Evolutionary conservation across 2,888 invertebrate species (phyloP).

Genomic region (Ochropacha duplaris): DNA sequence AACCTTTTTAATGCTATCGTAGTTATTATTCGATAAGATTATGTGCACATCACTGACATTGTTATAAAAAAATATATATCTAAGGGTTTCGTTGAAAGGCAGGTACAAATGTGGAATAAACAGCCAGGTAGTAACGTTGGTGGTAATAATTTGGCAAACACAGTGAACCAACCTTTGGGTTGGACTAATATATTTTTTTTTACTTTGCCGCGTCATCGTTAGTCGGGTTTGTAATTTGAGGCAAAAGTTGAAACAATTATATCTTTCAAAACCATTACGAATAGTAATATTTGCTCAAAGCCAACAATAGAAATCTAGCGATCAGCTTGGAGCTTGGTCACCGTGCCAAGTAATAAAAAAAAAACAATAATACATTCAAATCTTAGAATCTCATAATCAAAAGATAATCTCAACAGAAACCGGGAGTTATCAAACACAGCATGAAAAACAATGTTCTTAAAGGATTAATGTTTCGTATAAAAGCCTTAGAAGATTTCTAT

Average conservation of each 20-base stretch:
- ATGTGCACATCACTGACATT: conserved; percentile 2
- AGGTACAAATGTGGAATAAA: conserved; percentile 18
- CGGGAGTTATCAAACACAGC: conserved; percentile 31
- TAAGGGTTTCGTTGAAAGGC: conserved; percentile 26
- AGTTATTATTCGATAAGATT: not conserved
- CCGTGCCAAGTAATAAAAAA: not conserved
- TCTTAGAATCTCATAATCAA: conserved; percentile 23
- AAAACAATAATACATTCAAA: conserved; percentile 10
- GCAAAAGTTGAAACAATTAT: not conserved
- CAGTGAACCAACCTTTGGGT: not conserved
- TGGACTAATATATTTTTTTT: not conserved
- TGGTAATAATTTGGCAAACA: conserved; percentile 11
- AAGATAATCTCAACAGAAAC: conserved; percentile 6
- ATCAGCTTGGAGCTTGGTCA: too few relatives aligned
- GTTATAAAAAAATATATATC: conserved; percentile 21
- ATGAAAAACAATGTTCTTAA: conserved; percentile 45
- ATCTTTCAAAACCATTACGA: not conserved
- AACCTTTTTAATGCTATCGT: too few relatives aligned
- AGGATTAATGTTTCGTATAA: conserved; percentile 34
- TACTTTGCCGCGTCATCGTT: not conserved
- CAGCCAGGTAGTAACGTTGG: conserved; percentile 26
- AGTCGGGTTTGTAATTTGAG: not conserved
- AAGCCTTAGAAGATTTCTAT: conserved; percentile 33
- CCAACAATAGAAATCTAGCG: too few relatives aligned
- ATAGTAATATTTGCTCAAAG: too few relatives aligned